Conservation (phyloP, 2,888 invertebrate genomes). For the Clunio marinus region DNA sequence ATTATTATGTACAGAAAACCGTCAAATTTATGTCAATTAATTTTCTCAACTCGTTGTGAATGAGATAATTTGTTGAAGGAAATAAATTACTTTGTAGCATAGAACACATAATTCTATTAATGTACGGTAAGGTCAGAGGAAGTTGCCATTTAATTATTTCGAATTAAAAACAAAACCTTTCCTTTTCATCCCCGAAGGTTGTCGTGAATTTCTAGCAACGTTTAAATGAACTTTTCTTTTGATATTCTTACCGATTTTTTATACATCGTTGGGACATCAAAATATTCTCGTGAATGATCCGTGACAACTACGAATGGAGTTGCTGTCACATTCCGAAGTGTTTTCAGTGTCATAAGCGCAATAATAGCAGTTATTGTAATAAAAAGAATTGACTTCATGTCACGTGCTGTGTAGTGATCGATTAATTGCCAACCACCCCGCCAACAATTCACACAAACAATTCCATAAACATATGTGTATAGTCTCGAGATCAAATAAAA, state of each 20-base stretch:
- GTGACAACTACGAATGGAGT: conserved; percentile 74
- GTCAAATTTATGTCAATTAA: conserved; percentile 16
- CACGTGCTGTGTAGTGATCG: conserved; percentile 63
- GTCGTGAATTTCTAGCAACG: not conserved
- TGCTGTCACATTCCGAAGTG: conserved; percentile 73
- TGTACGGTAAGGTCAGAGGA: too few relatives aligned
- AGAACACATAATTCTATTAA: too few relatives aligned
- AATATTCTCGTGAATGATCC: conserved; percentile 73
- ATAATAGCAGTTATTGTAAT: conserved; percentile 64
- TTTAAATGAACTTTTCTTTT: not conserved
- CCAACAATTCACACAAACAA: conserved; percentile 84
- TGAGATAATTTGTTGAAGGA: too few relatives aligned
- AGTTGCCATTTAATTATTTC: too few relatives aligned
- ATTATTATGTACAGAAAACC: too few relatives aligned
- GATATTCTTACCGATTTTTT: conserved; percentile 65
- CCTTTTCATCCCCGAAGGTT: too few relatives aligned
- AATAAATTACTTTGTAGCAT: too few relatives aligned
- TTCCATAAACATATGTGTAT: conserved; percentile 71
- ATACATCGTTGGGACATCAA: conserved; percentile 81
- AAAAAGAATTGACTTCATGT: conserved; percentile 60
- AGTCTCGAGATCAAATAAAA: conserved; percentile 67
- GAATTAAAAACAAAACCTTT: too few relatives aligned
- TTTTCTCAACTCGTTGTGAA: too few relatives aligned
- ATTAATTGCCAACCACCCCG: conserved; percentile 74
- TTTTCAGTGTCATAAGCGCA: conserved; percentile 64